Evolutionary conservation across 92 coral and sea anemone species (phyloP).

Genomic region (Palythoa caribaeorum): DNA sequence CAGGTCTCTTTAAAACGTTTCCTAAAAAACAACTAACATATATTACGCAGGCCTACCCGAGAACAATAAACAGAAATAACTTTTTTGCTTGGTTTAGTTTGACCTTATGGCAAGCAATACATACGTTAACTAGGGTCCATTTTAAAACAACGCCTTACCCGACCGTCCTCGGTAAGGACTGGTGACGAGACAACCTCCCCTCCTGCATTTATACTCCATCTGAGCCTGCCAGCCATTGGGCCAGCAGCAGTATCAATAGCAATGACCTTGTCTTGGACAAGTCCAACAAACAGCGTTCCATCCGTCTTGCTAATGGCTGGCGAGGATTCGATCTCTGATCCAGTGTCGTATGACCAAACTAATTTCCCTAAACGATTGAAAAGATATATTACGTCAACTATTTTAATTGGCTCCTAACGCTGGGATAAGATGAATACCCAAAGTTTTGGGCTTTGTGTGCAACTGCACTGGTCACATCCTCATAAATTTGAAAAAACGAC

Average conservation of each 20-base stretch:
- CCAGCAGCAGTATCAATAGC: conserved; percentile 80
- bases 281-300: conserved; percentile 83
- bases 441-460: too few species aligned
- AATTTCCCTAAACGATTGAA: conserved; percentile 22
- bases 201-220: conserved; percentile 81
- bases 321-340: conserved; percentile 86
- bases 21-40: too few species aligned
- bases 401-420: too few species aligned
- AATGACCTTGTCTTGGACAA: conserved; percentile 73
- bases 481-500: too few species aligned
- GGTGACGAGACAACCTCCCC: conserved; percentile 90
- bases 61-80: too few species aligned
- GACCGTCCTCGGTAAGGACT: conserved; percentile 78
- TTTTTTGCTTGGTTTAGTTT: too few species aligned
- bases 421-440: too few species aligned
- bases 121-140: not conserved
- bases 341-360: conserved; percentile 78
- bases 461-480: not conserved
- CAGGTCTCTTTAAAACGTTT: too few species aligned
- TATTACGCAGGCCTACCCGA: too few species aligned
- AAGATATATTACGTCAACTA: not conserved
- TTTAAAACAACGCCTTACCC: conserved; percentile 60
- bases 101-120: not conserved
- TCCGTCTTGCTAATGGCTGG: conserved; percentile 79
- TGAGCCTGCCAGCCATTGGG: conserved; percentile 81